These are phyloP conservation scores for Pteropus rufus DNA, from an alignment of 2,797 vertebrate genomes.

Conservation along the genomic window DNA sequence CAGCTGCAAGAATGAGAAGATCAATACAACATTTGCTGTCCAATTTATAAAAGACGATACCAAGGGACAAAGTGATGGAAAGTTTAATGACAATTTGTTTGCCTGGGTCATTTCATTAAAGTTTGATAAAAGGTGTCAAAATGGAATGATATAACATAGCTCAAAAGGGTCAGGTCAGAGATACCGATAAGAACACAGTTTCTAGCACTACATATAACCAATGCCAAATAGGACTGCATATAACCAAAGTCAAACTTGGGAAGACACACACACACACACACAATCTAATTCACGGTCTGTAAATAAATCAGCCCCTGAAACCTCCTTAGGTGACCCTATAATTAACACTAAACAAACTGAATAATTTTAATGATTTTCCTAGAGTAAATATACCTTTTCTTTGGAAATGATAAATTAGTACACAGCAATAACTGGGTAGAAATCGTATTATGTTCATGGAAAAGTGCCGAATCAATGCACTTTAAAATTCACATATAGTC, in stretches of 20 bases:
- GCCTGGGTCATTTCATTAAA: constrained; percentile 89
- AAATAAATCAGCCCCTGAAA: constrained; percentile 65
- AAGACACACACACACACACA: neutral
- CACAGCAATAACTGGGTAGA: neutral
- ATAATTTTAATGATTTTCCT: constrained; percentile 51
- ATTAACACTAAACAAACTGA: constrained; percentile 59
- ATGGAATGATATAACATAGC: constrained; percentile 87
- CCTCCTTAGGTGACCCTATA: constrained; percentile 48
- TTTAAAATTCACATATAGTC: constrained; percentile 4
- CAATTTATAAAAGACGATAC: constrained; percentile 95
- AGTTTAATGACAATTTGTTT: constrained; percentile 95
- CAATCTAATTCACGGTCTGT: constrained; percentile 25
- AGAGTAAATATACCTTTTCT: constrained; percentile 10
- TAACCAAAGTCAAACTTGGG: constrained; percentile 37
- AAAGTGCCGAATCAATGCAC: neutral
- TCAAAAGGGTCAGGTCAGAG: constrained; percentile 84
- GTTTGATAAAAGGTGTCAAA: constrained; percentile 93
- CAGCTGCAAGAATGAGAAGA: constrained; percentile 90
- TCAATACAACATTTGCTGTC: constrained; percentile 94
- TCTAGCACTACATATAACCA: constrained; percentile 64
- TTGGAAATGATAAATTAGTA: constrained; percentile 35
- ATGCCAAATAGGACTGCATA: constrained; percentile 60
- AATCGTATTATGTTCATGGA: constrained; percentile 23
- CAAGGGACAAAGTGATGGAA: constrained; percentile 91
- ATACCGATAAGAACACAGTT: constrained; percentile 77